These are phyloP conservation scores for Catagonus wagneri DNA, from an alignment of 2,113 vertebrate species.

Conservation along the genomic window DNA sequence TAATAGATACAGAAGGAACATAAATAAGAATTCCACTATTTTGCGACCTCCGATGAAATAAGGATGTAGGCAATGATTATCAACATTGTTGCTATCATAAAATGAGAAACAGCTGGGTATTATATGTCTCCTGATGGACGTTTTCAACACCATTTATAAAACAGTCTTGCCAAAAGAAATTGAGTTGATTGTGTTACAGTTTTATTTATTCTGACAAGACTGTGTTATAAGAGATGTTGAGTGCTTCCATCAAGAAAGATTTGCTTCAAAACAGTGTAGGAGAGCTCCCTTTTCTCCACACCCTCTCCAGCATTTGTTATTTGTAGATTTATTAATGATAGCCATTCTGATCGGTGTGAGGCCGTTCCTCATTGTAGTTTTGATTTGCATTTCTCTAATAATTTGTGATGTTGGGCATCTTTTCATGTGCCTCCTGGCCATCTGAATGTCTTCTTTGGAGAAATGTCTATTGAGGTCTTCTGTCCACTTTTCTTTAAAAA, in stretches of 20 bases:
- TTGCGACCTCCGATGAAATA: neutral
- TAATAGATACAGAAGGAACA: neutral
- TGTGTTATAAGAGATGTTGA: neutral
- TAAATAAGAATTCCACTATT: neutral
- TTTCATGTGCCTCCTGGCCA: too few relatives aligned
- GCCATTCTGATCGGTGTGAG: too few relatives aligned
- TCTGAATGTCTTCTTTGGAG: too few relatives aligned
- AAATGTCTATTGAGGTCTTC: too few relatives aligned
- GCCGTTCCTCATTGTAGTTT: too few relatives aligned
- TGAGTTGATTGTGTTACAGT: neutral
- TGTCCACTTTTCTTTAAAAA: too few relatives aligned
- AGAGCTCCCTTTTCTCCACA: neutral
- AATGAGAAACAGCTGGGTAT: neutral
- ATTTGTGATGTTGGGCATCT: too few relatives aligned
- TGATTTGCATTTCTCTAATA: too few relatives aligned
- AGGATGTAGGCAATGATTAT: neutral
- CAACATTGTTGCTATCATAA: neutral
- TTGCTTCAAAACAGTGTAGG: neutral
- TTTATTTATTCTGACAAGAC: neutral
- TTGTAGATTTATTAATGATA: too few relatives aligned
- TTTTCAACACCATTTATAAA: neutral
- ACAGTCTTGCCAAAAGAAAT: neutral
- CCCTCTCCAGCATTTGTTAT: too few relatives aligned
- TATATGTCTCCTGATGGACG: neutral
- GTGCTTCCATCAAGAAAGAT: neutral